A percentile compares a stretch with the other conserved stretches of the same genome.
These are phyloP conservation scores for Eunapius fragilis DNA, from an alignment of 37 sponge, comb jelly and placozoan genomes.

Conservation along the genomic window DNA sequence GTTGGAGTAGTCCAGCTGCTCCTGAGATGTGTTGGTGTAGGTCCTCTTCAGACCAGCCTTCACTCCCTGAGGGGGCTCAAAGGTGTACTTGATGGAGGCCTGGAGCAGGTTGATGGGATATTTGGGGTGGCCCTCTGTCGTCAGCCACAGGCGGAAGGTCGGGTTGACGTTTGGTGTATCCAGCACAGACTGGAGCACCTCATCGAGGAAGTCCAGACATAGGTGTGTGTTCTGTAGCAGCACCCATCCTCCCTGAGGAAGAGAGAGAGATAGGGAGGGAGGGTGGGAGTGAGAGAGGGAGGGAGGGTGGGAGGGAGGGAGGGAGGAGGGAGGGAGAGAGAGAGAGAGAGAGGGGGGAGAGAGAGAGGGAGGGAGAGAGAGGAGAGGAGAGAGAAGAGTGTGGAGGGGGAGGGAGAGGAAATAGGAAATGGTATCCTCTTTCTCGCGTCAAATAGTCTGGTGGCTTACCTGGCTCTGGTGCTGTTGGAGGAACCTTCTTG, in stretches of 20 bases:
- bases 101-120: slow-evolving; percentile 99
- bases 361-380: neutral
- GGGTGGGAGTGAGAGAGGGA: neutral
- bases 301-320: neutral
- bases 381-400: neutral
- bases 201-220: slow-evolving; percentile 95
- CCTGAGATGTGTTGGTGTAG: slow-evolving; percentile 94
- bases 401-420: neutral
- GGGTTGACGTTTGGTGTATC: slow-evolving; percentile 91
- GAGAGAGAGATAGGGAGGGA: neutral
- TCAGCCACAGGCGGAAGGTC: slow-evolving; percentile 94
- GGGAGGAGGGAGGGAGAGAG: neutral
- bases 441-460: neutral
- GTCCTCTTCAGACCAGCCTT: slow-evolving; percentile 97
- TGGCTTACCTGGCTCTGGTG: slow-evolving; percentile 57
- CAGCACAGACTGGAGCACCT: slow-evolving; percentile 85
- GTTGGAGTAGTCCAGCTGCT: slow-evolving; percentile 95
- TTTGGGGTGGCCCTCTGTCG: slow-evolving; percentile 95
- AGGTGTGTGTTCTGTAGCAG: slow-evolving; percentile 98
- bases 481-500: slow-evolving; percentile 89
- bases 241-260: slow-evolving; percentile 91
- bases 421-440: neutral
- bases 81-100: slow-evolving; percentile 95
- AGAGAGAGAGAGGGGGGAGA: neutral
- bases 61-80: slow-evolving; percentile 98